Evolutionary conservation across 2,797 vertebrate species (phyloP).

Genomic region (Falco peregrinus): DNA sequence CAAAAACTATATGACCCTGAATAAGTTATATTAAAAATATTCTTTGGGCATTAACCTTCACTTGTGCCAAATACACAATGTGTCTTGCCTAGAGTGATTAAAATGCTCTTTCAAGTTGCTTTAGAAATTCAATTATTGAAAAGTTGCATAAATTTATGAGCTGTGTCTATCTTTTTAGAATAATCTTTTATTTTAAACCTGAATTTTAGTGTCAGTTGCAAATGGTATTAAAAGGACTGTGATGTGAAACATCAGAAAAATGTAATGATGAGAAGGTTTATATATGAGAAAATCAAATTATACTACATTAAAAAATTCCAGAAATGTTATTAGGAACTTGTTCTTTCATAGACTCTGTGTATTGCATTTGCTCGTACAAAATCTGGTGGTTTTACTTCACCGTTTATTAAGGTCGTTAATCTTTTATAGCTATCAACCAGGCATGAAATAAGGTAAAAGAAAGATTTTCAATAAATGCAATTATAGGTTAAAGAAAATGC

Average conservation of each 20-base stretch:
- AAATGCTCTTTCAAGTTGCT: background rate
- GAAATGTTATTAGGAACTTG: background rate
- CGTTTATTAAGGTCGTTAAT: background rate
- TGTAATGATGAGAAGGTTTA: background rate
- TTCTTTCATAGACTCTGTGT: background rate
- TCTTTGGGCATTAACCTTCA: background rate
- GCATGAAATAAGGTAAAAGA: background rate
- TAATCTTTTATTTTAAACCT: background rate
- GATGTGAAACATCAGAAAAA: background rate
- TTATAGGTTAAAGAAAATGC: background rate
- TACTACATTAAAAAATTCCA: background rate
- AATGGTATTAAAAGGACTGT: background rate
- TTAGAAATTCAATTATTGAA: background rate
- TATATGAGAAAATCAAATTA: background rate
- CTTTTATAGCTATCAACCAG: background rate
- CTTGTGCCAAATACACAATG: background rate
- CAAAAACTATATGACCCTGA: background rate
- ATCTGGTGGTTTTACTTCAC: background rate
- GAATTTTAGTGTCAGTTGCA: background rate
- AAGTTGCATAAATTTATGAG: background rate
- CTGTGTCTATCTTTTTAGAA: background rate
- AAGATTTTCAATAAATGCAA: background rate
- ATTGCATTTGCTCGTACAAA: background rate
- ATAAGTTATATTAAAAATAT: background rate
- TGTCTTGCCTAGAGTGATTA: background rate